Base-by-base conservation (phyloP, 1,140 invertebrate species). In the Bombus pyrosoma region DNA sequence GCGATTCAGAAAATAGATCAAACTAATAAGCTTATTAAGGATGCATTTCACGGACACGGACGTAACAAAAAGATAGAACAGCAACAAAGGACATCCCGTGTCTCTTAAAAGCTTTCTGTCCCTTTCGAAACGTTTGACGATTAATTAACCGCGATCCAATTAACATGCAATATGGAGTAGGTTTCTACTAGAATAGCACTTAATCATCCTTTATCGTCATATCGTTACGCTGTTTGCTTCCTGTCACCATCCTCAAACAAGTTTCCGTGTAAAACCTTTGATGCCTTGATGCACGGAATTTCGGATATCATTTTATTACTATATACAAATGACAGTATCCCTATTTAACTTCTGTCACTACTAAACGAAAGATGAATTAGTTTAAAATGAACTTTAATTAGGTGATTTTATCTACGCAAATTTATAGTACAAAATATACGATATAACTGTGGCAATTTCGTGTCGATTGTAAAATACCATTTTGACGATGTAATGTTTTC, bases 121-220 rank as follows among this genome's bases (percentile, higher is more conserved):
- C 41, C 25, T 37, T 69, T 6, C n/a, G 41, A 28, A 39, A 81
- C 37, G 62, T 68, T 73, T 22, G 64, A 37, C n/a, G 71, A 64
- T 84, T 88, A 88, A 88, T 88, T 88, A 87, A 84, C 47, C 81
- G 37, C 81, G 75, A 47, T 73, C 43, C 69, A 81, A 88, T 87
- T 88, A 87, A 88, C 77, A 37, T 28, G 53, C 39, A 76, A 75
- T 32, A 73, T 53, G 53, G 18, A 72, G 18, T 39, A 34, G 18
- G 37, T 13, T 76, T 87, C 57, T 87, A 47, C 22, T 72, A 68
- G 28, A 34, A 59, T 34, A 39, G 15, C 41, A 34, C 39, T 79
- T 66, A 34, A 43, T 53, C 64, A 69, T 34, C 32, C 13, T 32
- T 47, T 68, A 13, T 80, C 66, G 28, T 47, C 22, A 25, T n/a